These are phyloP conservation scores for Aphelinus atriplicis DNA, from an alignment of 1,140 invertebrate genomes.

Conservation along the genomic window DNA sequence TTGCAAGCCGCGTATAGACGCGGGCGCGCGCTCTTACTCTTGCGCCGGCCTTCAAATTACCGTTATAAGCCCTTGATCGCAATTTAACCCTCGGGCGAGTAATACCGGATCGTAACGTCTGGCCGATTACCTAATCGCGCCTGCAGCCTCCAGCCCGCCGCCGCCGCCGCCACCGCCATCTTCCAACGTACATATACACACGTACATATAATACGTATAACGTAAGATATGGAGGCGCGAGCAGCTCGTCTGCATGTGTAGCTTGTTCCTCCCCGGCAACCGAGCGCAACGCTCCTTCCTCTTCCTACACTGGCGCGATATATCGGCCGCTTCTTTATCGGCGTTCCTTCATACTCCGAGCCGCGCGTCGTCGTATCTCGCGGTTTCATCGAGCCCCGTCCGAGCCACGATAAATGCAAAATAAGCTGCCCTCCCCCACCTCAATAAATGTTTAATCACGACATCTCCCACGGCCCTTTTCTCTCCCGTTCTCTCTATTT, in stretches of 20 bases:
- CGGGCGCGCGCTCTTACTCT: slow-evolving; percentile 41
- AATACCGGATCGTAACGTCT: slow-evolving; percentile 59
- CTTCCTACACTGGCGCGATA: slow-evolving; percentile 20
- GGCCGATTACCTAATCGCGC: slow-evolving; percentile 57
- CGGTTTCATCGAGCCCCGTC: slow-evolving; percentile 17
- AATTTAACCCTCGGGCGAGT: slow-evolving; percentile 61
- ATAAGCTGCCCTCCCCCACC: not conserved
- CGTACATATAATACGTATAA: not conserved
- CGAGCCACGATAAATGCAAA: slow-evolving; percentile 23
- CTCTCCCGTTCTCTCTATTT: not conserved
- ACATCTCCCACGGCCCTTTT: not conserved
- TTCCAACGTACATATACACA: not conserved
- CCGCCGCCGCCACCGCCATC: not conserved
- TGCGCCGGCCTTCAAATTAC: slow-evolving; percentile 62
- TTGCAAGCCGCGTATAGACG: slow-evolving; percentile 27
- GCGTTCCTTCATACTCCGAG: slow-evolving; percentile 14
- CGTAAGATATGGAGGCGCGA: not conserved
- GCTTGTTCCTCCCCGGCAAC: not conserved
- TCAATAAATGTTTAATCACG: slow-evolving; percentile 24
- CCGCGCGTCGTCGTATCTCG: not conserved
- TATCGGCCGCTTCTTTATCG: slow-evolving; percentile 18
- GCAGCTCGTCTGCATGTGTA: not conserved
- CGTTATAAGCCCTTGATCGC: slow-evolving; percentile 64
- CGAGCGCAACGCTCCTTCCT: not conserved
- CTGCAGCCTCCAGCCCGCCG: slow-evolving; percentile 33